phyloP scores from a whole-genome alignment of 2,113 vertebrate genomes.

The Anolis carolinensis region DNA sequence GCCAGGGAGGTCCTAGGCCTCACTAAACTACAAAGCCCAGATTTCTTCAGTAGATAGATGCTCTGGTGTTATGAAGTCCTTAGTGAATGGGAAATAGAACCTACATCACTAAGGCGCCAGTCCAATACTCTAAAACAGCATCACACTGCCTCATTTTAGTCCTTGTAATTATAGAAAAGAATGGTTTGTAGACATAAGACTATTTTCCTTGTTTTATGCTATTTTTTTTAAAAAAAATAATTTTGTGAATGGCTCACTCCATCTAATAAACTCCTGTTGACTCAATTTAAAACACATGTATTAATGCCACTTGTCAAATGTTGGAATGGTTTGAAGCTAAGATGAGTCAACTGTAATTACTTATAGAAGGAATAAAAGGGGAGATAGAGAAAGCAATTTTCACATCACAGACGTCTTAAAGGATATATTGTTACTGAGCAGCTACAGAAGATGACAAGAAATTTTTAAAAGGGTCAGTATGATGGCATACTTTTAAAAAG shows the following conservation, averaged over 20 bases:
- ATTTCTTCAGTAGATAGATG: no score
- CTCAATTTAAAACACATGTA: neutral
- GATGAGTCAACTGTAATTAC: neutral
- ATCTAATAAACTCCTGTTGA: constrained; percentile 5
- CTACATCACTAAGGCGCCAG: neutral
- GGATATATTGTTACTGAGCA: constrained; percentile 26
- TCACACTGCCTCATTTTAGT: no score
- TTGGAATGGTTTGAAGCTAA: constrained; percentile 4
- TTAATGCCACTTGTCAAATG: neutral
- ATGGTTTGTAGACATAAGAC: no score
- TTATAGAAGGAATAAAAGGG: neutral
- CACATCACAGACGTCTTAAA: neutral
- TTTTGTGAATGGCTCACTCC: neutral
- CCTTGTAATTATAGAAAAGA: no score
- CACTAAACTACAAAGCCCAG: no score
- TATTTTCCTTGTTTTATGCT: no score
- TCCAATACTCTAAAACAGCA: no score
- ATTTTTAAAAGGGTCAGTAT: neutral
- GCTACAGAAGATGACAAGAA: constrained; percentile 1
- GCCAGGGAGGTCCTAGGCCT: no score
- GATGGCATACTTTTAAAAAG: neutral
- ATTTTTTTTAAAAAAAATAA: neutral
- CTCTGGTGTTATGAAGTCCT: no score
- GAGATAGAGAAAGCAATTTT: neutral
- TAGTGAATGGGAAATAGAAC: neutral